phyloP scores from a whole-genome alignment of 1,140 invertebrate genomes.

The Campoletis sonorensis region DNA sequence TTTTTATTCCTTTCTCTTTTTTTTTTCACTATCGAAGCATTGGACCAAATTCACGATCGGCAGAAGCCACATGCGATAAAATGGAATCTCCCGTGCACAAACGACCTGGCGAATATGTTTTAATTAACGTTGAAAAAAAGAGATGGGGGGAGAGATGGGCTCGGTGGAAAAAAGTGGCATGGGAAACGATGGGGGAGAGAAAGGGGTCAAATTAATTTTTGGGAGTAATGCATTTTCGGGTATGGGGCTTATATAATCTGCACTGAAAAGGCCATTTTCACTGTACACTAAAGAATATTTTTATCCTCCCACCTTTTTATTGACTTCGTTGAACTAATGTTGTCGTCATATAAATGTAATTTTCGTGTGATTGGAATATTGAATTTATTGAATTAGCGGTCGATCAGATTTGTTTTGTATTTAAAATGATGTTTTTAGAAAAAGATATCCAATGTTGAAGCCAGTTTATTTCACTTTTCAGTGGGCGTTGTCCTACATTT shows the following conservation, averaged over 20 bases:
- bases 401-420: too few relatives aligned
- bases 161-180: not conserved
- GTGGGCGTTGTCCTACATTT: too few relatives aligned
- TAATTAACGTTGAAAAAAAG: conserved; percentile 40
- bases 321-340: not conserved
- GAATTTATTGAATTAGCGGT: too few relatives aligned
- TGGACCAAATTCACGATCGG: conserved; percentile 18
- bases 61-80: conserved; percentile 39
- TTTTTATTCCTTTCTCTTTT: not conserved
- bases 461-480: too few relatives aligned
- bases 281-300: conserved; percentile 18
- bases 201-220: conserved; percentile 37
- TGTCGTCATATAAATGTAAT: not conserved
- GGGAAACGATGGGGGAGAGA: not conserved
- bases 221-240: conserved; percentile 27
- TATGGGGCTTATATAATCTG: conserved; percentile 11
- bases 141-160: not conserved
- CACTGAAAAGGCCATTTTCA: conserved; percentile 15
- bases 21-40: conserved; percentile 22
- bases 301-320: not conserved
- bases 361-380: too few relatives aligned
- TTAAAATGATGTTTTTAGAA: too few relatives aligned
- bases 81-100: conserved; percentile 25
- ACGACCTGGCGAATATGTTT: conserved; percentile 42
- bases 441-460: too few relatives aligned